Base-by-base conservation (phyloP, 1,140 invertebrate species). In the Drosophila ficusphila region DNA sequence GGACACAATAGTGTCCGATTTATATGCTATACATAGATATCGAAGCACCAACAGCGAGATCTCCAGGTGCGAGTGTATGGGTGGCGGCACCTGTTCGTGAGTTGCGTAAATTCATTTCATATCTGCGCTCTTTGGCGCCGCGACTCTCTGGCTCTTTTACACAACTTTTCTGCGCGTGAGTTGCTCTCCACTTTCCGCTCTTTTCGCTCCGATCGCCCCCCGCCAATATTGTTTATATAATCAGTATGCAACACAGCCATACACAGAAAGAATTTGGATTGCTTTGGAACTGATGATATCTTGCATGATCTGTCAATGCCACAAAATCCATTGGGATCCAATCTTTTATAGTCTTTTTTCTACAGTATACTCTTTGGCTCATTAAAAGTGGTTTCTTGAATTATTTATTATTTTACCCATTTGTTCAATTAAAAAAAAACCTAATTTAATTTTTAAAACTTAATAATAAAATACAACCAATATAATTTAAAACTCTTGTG, bases 1-100 rank as follows among this genome's bases (percentile, higher is more conserved):
- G n/a, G n/a, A n/a, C n/a, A n/a, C 33, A 29, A 53, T 57, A 68
- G 76, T 79, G 67, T 79, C 65, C 79, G 68, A 86, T 83, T 71
- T 78, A 47, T 83, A 46, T 78, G 48, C 48, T 57, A 57, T 64
- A 60, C 47, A 39, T 54, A 57, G 34, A 38, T 48, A 58, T 25
- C 1, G 38, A 47, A 49, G 31, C 14, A 41, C 36, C 29, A 9
- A 8, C 38, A 38, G 2, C 7, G 33, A 25, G 48, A 56, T 56
- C 29, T 73, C 19, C 39, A 41, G 42, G 16, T 41, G 49, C 25
- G 16, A 51, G 11, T 41, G 51, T 52, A 33, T 72, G 46, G 46
- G 46, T 57, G 23, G 27, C 38, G 54, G 77, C 82, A 83, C 79
- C 70, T 79, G 79, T 61, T 85, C 42, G 36, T 44, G n/a, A 49